A percentile compares a stretch with the other conserved stretches of the same genome.
These are phyloP conservation scores for Pandion haliaetus DNA, from an alignment of 2,113 vertebrate species.

Conservation along the genomic window DNA sequence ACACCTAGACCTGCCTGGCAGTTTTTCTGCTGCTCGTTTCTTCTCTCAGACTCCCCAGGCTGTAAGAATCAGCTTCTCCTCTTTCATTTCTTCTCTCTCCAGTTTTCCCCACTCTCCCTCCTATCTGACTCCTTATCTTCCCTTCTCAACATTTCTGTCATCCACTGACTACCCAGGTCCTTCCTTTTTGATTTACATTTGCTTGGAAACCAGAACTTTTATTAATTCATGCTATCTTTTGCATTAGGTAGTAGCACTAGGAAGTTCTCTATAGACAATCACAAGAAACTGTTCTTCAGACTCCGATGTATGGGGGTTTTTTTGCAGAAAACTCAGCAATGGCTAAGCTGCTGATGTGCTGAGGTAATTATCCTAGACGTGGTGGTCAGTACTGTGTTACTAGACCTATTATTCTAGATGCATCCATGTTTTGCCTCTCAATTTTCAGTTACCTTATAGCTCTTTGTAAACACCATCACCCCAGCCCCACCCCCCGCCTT, in stretches of 20 bases:
- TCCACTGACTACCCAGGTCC: background rate
- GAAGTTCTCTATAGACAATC: background rate
- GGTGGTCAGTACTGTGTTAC: background rate
- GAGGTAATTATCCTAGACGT: background rate
- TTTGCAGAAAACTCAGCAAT: background rate
- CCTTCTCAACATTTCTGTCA: background rate
- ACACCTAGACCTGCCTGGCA: too few species aligned
- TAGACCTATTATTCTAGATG: background rate
- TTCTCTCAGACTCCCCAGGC: background rate
- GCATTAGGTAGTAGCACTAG: background rate
- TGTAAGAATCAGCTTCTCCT: background rate
- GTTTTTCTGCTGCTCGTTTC: background rate
- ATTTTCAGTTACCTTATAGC: background rate
- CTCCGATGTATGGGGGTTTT: background rate
- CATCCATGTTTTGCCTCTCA: background rate
- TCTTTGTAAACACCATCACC: background rate
- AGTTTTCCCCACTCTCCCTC: background rate
- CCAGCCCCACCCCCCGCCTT: rapidly evolving
- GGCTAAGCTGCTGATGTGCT: background rate
- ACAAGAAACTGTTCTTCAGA: background rate
- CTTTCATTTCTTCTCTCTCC: background rate
- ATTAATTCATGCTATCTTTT: background rate
- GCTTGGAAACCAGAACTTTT: background rate
- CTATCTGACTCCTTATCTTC: background rate
- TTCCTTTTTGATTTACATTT: background rate